Evolutionary conservation across 2,888 invertebrate genomes (phyloP).

Genomic region (Hypselothyrea guttata): DNA sequence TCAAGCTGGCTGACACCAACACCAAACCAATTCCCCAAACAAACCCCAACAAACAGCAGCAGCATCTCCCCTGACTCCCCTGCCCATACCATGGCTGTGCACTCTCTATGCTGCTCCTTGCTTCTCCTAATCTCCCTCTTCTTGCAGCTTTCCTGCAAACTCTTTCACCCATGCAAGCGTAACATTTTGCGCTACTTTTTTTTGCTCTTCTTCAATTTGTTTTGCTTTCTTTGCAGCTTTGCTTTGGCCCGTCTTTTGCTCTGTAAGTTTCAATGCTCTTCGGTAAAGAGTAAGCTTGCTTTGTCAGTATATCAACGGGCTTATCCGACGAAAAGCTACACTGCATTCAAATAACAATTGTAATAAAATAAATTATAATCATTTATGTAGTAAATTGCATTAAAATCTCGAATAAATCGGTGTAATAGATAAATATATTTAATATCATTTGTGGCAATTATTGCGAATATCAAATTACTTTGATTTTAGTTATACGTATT

Average conservation of each 20-base stretch:
- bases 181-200: slow-evolving; percentile 74
- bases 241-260: slow-evolving; percentile 49
- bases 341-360: no score
- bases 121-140: not conserved
- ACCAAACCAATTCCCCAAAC: slow-evolving; percentile 39
- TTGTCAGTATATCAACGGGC: no score
- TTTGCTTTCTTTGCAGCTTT: slow-evolving; percentile 31
- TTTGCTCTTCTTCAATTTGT: slow-evolving; percentile 15
- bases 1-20: slow-evolving; percentile 41
- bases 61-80: not conserved
- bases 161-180: slow-evolving; percentile 63
- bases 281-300: slow-evolving; percentile 3
- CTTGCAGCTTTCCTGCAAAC: not conserved
- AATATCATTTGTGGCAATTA: no score
- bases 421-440: no score
- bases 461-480: no score
- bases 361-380: no score
- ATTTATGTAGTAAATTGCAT: no score
- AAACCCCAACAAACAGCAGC: slow-evolving; percentile 15
- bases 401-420: no score
- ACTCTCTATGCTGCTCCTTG: not conserved
- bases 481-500: no score
- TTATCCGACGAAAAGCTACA: not conserved
- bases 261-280: slow-evolving; percentile 31
- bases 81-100: no score